phyloP scores from a whole-genome alignment of 2,797 vertebrate genomes.

The Micropoecilia bifurca region DNA sequence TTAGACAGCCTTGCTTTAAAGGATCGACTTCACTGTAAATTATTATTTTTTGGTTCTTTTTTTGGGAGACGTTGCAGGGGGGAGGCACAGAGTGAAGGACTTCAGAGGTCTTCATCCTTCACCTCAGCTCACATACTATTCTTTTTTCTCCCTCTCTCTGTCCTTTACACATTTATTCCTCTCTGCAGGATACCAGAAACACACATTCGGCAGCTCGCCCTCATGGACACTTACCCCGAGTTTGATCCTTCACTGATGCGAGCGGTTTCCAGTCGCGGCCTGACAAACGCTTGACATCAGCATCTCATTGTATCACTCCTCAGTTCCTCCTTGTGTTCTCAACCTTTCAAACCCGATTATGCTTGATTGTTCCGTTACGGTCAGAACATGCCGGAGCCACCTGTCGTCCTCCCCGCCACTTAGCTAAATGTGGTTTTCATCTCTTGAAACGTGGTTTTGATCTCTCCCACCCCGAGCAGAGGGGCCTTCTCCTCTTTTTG shows the following conservation, averaged over 20 bases:
- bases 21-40: not conserved
- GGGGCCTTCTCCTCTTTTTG: conserved; percentile 25
- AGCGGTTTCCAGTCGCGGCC: conserved; percentile 30
- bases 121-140: not conserved
- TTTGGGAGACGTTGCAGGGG: conserved; percentile 21
- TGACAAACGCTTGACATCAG: conserved; percentile 68
- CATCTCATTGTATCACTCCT: conserved; percentile 49
- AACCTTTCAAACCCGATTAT: conserved; percentile 71
- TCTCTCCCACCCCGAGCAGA: conserved; percentile 43
- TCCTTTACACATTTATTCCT: not conserved
- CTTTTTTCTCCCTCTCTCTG: not conserved
- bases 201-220: conserved; percentile 22
- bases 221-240: conserved; percentile 15
- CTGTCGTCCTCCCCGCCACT: conserved; percentile 56
- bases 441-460: conserved; percentile 51
- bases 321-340: conserved; percentile 48
- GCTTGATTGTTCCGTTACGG: conserved; percentile 60
- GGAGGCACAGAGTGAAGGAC: conserved; percentile 16
- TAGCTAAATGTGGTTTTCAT: conserved; percentile 71
- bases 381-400: conserved; percentile 47
- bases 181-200: conserved; percentile 21
- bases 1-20: not conserved
- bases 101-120: conserved; percentile 29
- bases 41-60: not conserved
- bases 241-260: conserved; percentile 29